Base-by-base conservation (phyloP, 1,140 invertebrate species). In the Schlechtendalia chinensis region DNA sequence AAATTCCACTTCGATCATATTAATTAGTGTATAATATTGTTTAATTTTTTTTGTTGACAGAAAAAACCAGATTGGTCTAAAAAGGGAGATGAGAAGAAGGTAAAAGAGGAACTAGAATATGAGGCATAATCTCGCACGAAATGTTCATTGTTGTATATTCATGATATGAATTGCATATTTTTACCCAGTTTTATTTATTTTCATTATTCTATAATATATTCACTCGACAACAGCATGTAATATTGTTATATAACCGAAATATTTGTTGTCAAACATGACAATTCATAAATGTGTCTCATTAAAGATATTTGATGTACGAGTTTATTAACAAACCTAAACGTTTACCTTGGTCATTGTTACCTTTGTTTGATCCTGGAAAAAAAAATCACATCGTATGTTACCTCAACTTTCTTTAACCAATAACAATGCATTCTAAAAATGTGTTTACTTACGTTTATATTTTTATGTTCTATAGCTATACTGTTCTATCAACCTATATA, bases 21-120 rank as follows among this genome's bases (percentile, higher is more conserved):
- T 19, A 39, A 3, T 17, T 12, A 27, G 22, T 47, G 8, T 50
- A 27, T 11, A 24, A 61, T 8, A n/a, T n/a, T n/a, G 4, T 16
- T 24, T 8, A 1, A 24, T 79, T 81, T 83, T 82, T 83, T 67
- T 82, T 80, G 74, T 90, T 90, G 32, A 84, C 91, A 94, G 92
- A 94, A 94, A 90, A 94, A 94, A 88, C 93, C 93, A 84, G 93
- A 94, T 88, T 94, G 93, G 93, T 94, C 93, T 85, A 94, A 94
- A 90, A 93, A 93, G 86, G 92, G 92, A 85, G 93, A 93, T 85
- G 91, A 91, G 85, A 91, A 93, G 89, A 93, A 94, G 92, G 92
- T 93, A 93, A 93, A 93, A 88, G 92, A 93, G 87, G 91, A 93
- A 87, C 92, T 82, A n/a, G 84, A 83, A 83, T 83, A 81, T 81